These are phyloP conservation scores for Sphaerophoria taeniata DNA, from an alignment of 2,888 invertebrate species.

Conservation along the genomic window DNA sequence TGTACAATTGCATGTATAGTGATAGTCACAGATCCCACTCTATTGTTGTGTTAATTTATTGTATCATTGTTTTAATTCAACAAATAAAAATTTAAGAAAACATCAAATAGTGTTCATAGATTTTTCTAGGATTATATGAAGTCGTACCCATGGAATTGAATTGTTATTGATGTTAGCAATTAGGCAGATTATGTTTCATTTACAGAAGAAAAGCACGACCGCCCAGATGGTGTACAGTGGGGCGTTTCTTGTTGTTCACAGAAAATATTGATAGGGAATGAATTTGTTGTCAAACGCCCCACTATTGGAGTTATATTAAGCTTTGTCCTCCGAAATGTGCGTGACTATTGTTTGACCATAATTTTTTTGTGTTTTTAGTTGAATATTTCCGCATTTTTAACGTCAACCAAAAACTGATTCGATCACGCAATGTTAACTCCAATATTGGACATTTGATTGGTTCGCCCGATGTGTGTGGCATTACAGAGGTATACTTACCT, in stretches of 20 bases:
- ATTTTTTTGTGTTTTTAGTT: constrained; percentile 36
- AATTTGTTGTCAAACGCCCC: not conserved
- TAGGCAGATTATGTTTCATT: constrained; percentile 70
- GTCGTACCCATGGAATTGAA: constrained; percentile 40
- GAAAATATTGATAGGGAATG: not conserved
- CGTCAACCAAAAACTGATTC: not conserved
- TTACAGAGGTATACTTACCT: not conserved
- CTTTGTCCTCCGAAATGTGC: not conserved
- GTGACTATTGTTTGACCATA: constrained; percentile 45
- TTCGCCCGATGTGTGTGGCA: not conserved
- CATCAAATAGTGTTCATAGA: constrained; percentile 22
- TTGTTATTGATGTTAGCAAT: constrained; percentile 70
- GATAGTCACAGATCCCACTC: constrained; percentile 13
- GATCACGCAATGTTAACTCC: constrained; percentile 34
- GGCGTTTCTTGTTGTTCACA: not conserved
- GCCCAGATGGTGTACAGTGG: not conserved
- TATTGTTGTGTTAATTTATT: constrained; percentile 68
- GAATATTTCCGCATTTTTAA: constrained; percentile 21
- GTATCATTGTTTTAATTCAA: constrained; percentile 70
- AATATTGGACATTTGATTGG: constrained; percentile 25
- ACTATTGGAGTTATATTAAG: not conserved
- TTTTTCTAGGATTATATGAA: constrained; percentile 25
- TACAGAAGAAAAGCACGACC: constrained; percentile 39
- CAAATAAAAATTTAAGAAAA: constrained; percentile 28
- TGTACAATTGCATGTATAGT: constrained; percentile 34